Percentiles rank a stretch among this genome's conserved stretches.
Evolutionary conservation across 2,797 vertebrate genomes (phyloP).

Genomic region (Threskiornis aethiopicus): DNA sequence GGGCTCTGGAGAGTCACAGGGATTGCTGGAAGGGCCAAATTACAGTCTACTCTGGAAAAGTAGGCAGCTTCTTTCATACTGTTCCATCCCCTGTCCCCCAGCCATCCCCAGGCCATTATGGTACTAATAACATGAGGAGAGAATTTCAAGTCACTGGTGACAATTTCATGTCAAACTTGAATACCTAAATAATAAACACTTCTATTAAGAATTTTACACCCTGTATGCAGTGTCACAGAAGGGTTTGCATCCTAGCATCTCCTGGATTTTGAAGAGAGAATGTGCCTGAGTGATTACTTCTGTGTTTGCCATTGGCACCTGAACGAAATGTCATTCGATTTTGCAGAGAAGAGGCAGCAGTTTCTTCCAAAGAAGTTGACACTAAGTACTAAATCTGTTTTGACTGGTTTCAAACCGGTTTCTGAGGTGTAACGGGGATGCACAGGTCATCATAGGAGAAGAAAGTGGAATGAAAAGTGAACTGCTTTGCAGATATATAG

Average conservation of each 20-base stretch:
- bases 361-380: neutral
- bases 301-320: neutral
- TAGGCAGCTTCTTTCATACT: neutral
- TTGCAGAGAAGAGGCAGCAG: neutral
- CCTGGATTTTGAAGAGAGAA: neutral
- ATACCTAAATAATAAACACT: neutral
- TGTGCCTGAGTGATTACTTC: neutral
- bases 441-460: neutral
- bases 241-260: neutral
- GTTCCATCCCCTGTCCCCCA: neutral
- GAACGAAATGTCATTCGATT: neutral
- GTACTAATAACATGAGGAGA: neutral
- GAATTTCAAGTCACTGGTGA: neutral
- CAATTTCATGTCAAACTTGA: neutral
- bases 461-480: neutral
- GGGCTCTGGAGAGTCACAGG: neutral
- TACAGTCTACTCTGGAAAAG: neutral
- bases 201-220: neutral
- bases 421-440: neutral
- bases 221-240: neutral
- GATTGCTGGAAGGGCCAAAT: neutral
- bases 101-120: neutral
- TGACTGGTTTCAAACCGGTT: neutral
- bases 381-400: neutral
- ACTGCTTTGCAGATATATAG: neutral